Evolutionary conservation across 2,888 invertebrate species (phyloP).

Genomic region (Liposcelis brunnea): DNA sequence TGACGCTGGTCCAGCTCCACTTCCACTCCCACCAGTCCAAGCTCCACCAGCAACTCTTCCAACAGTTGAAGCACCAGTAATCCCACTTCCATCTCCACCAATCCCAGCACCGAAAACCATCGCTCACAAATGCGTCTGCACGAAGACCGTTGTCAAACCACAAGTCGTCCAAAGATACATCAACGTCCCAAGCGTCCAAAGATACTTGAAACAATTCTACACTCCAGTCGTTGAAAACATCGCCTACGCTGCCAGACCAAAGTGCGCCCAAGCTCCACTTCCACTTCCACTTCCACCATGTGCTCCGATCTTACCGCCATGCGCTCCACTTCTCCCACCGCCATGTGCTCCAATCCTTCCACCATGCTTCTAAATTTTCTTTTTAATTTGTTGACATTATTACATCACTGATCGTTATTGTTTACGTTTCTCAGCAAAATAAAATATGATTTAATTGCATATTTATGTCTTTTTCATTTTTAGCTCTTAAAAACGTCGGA

Average conservation of each 20-base stretch:
- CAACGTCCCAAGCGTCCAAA: conserved; percentile 1
- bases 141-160: conserved; percentile 6
- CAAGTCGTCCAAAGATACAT: conserved; percentile 2
- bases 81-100: conserved; percentile 1
- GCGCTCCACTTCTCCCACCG: too few species aligned
- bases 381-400: too few species aligned
- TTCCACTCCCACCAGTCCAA: neutral
- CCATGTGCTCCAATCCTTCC: too few species aligned
- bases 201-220: neutral
- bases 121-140: neutral
- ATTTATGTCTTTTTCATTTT: too few species aligned
- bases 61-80: neutral
- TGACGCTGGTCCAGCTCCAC: neutral
- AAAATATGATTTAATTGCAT: too few species aligned
- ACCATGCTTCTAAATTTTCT: too few species aligned
- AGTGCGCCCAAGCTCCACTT: neutral
- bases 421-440: too few species aligned
- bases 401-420: too few species aligned
- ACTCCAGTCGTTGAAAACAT: conserved; percentile 3
- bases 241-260: neutral
- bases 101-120: neutral
- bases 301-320: too few species aligned
- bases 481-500: too few species aligned
- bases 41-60: neutral
- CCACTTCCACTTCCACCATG: too few species aligned